Base-by-base conservation (phyloP, 2,113 vertebrate genomes). In the Thoracochromis brauschi region DNA sequence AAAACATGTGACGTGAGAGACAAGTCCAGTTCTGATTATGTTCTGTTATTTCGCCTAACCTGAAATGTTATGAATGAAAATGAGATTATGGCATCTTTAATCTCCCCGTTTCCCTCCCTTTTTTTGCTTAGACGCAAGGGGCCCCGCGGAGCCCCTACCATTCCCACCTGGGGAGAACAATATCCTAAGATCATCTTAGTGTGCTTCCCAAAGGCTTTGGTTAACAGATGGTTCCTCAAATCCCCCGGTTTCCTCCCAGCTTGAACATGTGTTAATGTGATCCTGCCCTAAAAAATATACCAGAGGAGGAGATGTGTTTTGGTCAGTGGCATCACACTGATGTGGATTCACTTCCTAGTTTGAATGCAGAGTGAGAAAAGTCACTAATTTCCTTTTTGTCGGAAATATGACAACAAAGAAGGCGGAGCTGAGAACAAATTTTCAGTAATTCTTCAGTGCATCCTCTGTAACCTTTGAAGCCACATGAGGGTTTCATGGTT, bases 201-300 rank as follows among this genome's bases (percentile, higher is more conserved):
- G 90, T 86, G 93, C 92, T 93, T 94, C 93, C 94, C 91, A 79
- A 93, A 94, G 92, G 94, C 94, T 96, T 96, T 95, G 93, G 87
- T 55, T 84, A 96, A 95, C 96, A 97, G 96, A 97, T 96, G 96
- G 96, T 96, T 96, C 93, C 91, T 95, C 89, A 95, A 96, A 96
- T 95, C 95, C 96, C 82, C 91, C 68, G 57, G 91, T 96, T 95
- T 95, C 94, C 95, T 95, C 94, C 85, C 91, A 94, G 95, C 88
- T 85, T 88, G 92, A 94, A 95, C 95, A 96, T 95, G 95, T 95
- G 95, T 91, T 95, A n/a, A 47, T 88, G 91, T 88, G 94, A 93
- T 89, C 81, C 81, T 91, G 93, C 78, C 93, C 94, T 94, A 88
- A 91, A 94, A 93, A 88, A 89, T 54, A 19, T 51, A 60, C 65